Percentiles rank a stretch among this genome's conserved stretches.
phyloP scores from a whole-genome alignment of 2,113 vertebrate genomes.

The Helogale parvula region DNA sequence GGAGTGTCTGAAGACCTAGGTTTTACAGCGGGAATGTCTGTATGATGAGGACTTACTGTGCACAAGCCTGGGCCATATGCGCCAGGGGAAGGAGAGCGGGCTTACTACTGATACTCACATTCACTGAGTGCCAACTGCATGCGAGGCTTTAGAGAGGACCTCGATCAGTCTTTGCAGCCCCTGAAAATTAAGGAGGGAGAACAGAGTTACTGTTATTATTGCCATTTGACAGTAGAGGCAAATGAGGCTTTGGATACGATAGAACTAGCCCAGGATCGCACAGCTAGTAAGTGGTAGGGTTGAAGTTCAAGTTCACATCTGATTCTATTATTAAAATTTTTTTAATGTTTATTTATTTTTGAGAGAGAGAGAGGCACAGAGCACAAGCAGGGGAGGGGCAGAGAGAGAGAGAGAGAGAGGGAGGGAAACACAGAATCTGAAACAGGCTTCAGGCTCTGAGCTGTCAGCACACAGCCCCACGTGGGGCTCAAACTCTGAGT shows the following conservation, averaged over 20 bases:
- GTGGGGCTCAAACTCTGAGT: no score
- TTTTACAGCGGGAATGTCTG: neutral
- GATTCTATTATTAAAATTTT: neutral
- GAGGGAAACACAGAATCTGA: no score
- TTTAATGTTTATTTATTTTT: no score
- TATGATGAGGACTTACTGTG: neutral
- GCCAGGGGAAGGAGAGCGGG: neutral
- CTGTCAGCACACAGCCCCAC: no score
- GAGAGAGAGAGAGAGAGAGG: no score
- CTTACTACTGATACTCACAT: neutral
- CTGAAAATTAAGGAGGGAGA: neutral
- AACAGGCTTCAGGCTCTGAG: no score
- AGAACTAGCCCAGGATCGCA: neutral
- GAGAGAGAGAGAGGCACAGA: no score
- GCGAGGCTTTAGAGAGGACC: neutral
- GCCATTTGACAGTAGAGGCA: neutral
- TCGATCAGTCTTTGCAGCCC: neutral
- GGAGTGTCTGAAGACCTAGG: neutral
- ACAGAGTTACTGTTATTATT: neutral
- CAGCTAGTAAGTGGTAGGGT: neutral
- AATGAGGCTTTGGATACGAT: neutral
- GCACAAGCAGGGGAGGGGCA: no score
- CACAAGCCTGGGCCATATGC: neutral
- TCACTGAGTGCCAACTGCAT: rapidly evolving
- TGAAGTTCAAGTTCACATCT: neutral